phyloP scores from a whole-genome alignment of 2,888 invertebrate genomes.

The Thalpophila matura region DNA sequence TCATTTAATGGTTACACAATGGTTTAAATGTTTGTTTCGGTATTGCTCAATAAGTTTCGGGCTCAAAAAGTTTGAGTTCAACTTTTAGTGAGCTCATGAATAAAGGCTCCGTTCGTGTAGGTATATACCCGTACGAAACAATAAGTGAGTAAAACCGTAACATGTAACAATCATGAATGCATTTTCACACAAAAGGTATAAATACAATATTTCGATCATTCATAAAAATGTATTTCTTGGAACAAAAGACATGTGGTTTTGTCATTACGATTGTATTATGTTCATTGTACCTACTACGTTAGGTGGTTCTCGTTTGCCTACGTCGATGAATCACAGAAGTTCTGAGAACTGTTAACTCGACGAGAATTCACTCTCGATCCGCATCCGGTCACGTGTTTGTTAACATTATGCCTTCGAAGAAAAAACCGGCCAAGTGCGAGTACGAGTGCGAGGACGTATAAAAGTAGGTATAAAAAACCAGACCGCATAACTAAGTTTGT shows the following conservation, averaged over 20 bases:
- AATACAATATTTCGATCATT: too few relatives aligned
- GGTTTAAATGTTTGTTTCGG: not conserved
- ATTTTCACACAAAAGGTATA: too few relatives aligned
- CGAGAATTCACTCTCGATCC: conserved; percentile 77
- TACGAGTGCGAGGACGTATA: too few relatives aligned
- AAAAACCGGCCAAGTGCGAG: too few relatives aligned
- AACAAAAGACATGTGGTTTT: conserved; percentile 26
- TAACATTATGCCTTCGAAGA: conserved; percentile 42
- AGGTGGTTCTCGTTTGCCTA: conserved; percentile 27
- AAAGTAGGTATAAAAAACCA: too few relatives aligned
- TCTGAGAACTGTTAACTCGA: conserved; percentile 53
- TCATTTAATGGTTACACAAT: conserved; percentile 4
- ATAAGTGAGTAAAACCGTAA: too few relatives aligned
- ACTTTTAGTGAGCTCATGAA: too few relatives aligned
- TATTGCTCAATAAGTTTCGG: not conserved
- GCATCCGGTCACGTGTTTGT: conserved; percentile 70
- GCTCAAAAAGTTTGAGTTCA: too few relatives aligned
- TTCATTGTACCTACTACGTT: conserved; percentile 17
- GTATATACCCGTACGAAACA: too few relatives aligned
- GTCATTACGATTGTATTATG: conserved; percentile 37
- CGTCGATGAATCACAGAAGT: conserved; percentile 54
- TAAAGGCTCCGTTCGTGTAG: too few relatives aligned
- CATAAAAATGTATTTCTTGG: conserved; percentile 5
- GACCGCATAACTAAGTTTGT: too few relatives aligned
- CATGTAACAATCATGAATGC: too few relatives aligned